Conservation (phyloP, 2,888 invertebrate genomes). For the Globia sparganii region DNA sequence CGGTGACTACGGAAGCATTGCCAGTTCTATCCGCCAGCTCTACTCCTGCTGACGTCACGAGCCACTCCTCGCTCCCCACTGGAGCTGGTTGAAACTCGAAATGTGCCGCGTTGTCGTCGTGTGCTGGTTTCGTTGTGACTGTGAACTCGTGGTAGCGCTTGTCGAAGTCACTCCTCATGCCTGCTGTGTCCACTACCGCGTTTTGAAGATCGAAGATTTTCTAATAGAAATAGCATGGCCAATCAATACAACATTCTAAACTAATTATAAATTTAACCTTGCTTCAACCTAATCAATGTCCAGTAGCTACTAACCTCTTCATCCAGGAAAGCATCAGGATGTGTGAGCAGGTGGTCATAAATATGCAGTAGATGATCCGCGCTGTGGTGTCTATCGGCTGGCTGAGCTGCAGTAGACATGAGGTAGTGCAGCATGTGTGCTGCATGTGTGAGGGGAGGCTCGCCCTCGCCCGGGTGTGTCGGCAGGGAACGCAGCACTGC, state of each 20-base stretch:
- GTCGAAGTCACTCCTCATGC: constrained; percentile 79
- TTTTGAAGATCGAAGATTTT: constrained; percentile 87
- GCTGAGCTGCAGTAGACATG: constrained; percentile 80
- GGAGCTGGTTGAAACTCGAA: constrained; percentile 77
- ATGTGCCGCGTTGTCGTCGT: constrained; percentile 81
- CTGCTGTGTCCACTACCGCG: constrained; percentile 80
- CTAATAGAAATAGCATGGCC: constrained; percentile 68
- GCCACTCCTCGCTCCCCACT: constrained; percentile 78
- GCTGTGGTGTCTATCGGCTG: constrained; percentile 87
- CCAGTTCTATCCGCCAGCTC: constrained; percentile 79
- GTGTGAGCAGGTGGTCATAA: constrained; percentile 81
- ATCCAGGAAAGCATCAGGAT: constrained; percentile 92
- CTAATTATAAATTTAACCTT: neutral
- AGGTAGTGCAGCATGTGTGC: constrained; percentile 90
- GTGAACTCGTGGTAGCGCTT: constrained; percentile 79
- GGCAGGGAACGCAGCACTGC: constrained; percentile 88
- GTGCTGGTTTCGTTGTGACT: constrained; percentile 77
- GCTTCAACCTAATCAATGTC: neutral
- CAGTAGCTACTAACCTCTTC: constrained; percentile 91
- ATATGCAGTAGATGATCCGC: constrained; percentile 92
- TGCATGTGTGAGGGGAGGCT: constrained; percentile 90
- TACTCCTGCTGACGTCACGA: constrained; percentile 80
- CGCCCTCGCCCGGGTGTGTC: constrained; percentile 92
- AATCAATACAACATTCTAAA: neutral
- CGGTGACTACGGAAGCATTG: constrained; percentile 85